Evolutionary conservation across 2,888 invertebrate species (phyloP).

Genomic region (Tetropium fuscum): DNA sequence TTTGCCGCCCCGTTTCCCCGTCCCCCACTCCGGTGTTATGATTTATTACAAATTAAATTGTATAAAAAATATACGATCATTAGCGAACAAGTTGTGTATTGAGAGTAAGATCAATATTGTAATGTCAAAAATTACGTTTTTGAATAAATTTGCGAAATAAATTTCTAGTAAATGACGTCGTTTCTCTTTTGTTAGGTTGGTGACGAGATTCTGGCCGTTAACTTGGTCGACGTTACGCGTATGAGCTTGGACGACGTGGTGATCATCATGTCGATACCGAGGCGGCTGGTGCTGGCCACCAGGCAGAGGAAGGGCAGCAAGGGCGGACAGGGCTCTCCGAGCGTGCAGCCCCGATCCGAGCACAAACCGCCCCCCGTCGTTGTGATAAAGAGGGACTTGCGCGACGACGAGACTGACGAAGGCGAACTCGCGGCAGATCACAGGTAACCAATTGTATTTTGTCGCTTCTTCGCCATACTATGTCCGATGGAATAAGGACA

Average conservation of each 20-base stretch:
- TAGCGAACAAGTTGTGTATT: too few species aligned
- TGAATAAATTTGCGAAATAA: too few species aligned
- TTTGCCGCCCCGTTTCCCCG: too few species aligned
- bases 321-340: constrained; percentile 67
- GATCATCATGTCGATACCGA: constrained; percentile 98
- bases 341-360: constrained; percentile 76
- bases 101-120: too few species aligned
- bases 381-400: constrained; percentile 88
- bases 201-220: constrained; percentile 98
- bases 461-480: too few species aligned
- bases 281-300: constrained; percentile 93
- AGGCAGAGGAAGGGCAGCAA: constrained; percentile 82
- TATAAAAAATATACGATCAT: too few species aligned
- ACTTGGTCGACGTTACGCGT: constrained; percentile 96
- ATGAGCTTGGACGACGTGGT: constrained; percentile 99
- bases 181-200: constrained; percentile 77
- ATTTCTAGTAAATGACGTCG: too few species aligned
- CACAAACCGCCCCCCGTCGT: constrained; percentile 93
- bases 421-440: constrained; percentile 68
- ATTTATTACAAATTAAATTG: too few species aligned
- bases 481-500: too few species aligned
- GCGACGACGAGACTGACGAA: constrained; percentile 83
- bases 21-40: too few species aligned
- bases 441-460: constrained; percentile 57
- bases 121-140: too few species aligned